Conservation (phyloP, 2,113 vertebrate genomes). For the Phoenicopterus ruber region DNA sequence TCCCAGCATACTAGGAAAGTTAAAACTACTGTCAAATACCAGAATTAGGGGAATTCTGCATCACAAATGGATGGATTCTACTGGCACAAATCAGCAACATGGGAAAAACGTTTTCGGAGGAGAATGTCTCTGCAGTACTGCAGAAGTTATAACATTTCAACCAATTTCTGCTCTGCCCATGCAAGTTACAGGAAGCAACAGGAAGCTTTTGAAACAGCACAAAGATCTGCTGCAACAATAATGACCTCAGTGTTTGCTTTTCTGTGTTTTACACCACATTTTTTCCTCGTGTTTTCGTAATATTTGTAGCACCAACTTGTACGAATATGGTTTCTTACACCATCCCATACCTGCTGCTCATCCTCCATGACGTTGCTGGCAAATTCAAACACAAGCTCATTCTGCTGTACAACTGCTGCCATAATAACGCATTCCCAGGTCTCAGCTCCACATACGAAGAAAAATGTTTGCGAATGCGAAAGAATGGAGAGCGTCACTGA, state of each 20-base stretch:
- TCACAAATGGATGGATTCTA: not conserved
- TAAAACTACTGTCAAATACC: not conserved
- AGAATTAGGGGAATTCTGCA: not conserved
- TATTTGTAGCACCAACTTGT: not conserved
- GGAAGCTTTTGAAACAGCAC: constrained; percentile 43
- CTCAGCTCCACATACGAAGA: constrained; percentile 75
- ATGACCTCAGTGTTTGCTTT: not conserved
- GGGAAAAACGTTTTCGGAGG: not conserved
- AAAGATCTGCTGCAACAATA: constrained; percentile 23
- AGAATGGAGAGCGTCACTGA: not conserved
- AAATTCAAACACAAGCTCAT: constrained; percentile 92
- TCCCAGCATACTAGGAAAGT: not conserved
- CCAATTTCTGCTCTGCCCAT: not conserved
- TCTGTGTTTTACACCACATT: not conserved
- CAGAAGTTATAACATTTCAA: not conserved
- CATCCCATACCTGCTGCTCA: constrained; percentile 81
- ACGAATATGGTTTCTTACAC: not conserved
- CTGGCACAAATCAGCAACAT: not conserved
- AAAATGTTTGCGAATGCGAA: not conserved
- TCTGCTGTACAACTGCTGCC: constrained; percentile 87
- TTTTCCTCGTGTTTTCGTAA: not conserved
- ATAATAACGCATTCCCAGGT: constrained; percentile 79
- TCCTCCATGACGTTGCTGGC: constrained; percentile 89
- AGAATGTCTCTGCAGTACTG: not conserved
- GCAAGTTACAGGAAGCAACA: constrained; percentile 27